These are phyloP conservation scores for Vesta saturnalis DNA, from an alignment of 2,888 invertebrate genomes.

Conservation along the genomic window DNA sequence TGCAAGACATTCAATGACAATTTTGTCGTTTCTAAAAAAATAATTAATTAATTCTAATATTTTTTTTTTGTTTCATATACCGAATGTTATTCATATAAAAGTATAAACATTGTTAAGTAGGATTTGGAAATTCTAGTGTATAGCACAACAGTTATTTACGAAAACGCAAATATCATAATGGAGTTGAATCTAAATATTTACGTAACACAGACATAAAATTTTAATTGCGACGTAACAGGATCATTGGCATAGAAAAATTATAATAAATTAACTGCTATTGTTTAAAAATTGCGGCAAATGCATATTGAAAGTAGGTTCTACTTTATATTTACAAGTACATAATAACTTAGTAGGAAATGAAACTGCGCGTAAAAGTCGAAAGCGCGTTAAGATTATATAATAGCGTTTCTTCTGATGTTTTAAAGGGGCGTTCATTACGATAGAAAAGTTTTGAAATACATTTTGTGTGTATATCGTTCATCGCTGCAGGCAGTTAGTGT, in stretches of 20 bases:
- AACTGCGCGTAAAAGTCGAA: conserved; percentile 45
- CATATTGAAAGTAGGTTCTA: conserved; percentile 35
- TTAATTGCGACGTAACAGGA: too few species aligned
- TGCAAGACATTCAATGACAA: too few species aligned
- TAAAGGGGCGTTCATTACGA: conserved; percentile 28
- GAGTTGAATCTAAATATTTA: too few species aligned
- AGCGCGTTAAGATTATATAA: conserved; percentile 42
- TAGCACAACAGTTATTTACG: too few species aligned
- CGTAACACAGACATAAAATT: too few species aligned
- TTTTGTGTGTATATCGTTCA: conserved; percentile 32
- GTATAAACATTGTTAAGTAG: too few species aligned
- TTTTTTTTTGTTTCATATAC: too few species aligned
- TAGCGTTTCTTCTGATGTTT: conserved; percentile 28
- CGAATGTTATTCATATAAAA: too few species aligned
- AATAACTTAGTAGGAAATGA: conserved; percentile 42
- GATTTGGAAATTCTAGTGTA: too few species aligned
- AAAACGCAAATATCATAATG: too few species aligned
- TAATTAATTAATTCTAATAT: too few species aligned
- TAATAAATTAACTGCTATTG: conserved; percentile 1
- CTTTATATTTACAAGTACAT: conserved; percentile 11
- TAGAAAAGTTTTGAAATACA: conserved; percentile 32
- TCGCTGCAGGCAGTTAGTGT: conserved; percentile 20
- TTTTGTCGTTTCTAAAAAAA: too few species aligned
- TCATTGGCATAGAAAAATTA: not conserved
- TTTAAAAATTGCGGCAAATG: conserved; percentile 21